Conservation (phyloP, 1,140 invertebrate genomes). For the Platorchestia sp. region DNA sequence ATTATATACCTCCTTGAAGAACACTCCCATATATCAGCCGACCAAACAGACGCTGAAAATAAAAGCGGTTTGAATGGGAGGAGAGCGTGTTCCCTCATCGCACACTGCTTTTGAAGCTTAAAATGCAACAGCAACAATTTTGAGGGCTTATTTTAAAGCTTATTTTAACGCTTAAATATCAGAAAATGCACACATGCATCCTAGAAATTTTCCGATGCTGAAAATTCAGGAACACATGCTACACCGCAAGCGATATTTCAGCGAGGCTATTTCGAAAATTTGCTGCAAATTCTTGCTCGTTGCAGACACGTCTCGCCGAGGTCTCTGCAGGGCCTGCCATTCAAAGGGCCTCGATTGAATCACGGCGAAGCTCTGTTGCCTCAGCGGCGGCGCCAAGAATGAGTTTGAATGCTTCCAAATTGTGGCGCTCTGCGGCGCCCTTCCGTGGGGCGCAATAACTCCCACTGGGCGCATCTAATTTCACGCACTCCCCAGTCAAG, state of each 20-base stretch:
- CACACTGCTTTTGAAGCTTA: neutral
- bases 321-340: neutral
- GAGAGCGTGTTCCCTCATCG: neutral
- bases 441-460: neutral
- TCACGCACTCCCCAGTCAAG: neutral
- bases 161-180: neutral
- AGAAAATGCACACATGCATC: neutral
- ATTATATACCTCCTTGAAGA: neutral
- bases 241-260: neutral
- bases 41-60: neutral
- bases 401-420: neutral
- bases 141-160: neutral
- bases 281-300: neutral
- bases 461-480: neutral
- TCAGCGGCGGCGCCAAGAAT: neutral
- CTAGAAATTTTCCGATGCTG: neutral
- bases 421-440: neutral
- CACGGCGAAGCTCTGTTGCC: neutral
- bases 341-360: slow-evolving; percentile 15
- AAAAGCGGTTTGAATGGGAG: neutral
- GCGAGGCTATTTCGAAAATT: neutral
- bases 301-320: neutral
- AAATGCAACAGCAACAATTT: neutral
- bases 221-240: neutral
- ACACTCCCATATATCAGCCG: neutral